Evolutionary conservation across 2,888 invertebrate species (phyloP).

Genomic region (Trichogramma evanescens): DNA sequence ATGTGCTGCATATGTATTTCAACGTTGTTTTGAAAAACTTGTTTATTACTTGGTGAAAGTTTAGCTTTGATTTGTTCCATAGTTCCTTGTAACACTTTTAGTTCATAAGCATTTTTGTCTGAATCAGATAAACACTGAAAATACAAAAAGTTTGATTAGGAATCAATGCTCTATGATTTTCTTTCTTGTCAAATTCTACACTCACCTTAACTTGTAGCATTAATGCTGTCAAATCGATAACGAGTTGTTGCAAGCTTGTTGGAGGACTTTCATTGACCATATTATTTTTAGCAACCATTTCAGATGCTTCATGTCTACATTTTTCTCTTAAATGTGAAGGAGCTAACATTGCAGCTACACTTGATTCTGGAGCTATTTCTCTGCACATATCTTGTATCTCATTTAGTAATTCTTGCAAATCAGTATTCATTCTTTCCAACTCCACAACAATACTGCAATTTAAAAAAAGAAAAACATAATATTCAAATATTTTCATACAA

Average conservation of each 20-base stretch:
- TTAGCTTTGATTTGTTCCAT: conserved; percentile 82
- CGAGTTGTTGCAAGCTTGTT: conserved; percentile 64
- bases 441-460: conserved; percentile 60
- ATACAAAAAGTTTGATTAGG: neutral
- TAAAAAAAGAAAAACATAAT: conserved; percentile 5
- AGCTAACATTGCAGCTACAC: conserved; percentile 77
- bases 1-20: conserved; percentile 89
- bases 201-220: conserved; percentile 76
- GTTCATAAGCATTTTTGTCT: conserved; percentile 82
- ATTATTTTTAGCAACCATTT: conserved; percentile 70
- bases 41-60: conserved; percentile 67
- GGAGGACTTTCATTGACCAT: conserved; percentile 55
- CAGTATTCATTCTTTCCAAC: conserved; percentile 83
- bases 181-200: neutral
- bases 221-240: conserved; percentile 82
- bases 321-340: conserved; percentile 83
- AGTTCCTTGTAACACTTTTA: conserved; percentile 84
- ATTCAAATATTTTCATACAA: neutral
- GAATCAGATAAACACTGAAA: conserved; percentile 63
- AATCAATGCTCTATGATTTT: neutral
- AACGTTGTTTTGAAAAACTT: conserved; percentile 77
- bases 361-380: conserved; percentile 82
- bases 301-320: conserved; percentile 76
- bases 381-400: conserved; percentile 78
- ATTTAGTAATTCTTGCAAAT: conserved; percentile 77